phyloP scores from a whole-genome alignment of 2,797 vertebrate genomes.

The Heteromormyrus szaboi region DNA sequence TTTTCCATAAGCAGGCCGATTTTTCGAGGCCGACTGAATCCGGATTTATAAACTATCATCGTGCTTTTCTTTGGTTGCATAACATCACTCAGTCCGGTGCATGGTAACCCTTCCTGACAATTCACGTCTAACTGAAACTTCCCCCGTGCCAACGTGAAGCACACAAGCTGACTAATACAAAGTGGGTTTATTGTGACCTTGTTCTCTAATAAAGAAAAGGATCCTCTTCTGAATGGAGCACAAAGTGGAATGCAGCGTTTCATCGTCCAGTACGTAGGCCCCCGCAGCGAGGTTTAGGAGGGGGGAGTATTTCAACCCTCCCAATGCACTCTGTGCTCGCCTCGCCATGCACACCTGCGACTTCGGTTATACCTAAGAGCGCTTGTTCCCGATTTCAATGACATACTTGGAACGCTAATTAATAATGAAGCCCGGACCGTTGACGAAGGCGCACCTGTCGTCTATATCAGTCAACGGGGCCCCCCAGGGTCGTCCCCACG shows the following conservation, averaged over 20 bases:
- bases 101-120: neutral
- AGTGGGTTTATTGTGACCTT: slow-evolving; percentile 1
- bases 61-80: neutral
- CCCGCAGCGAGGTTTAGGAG: neutral
- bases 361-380: neutral
- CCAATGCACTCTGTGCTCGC: neutral
- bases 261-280: neutral
- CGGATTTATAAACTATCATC: neutral
- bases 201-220: neutral
- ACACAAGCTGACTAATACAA: neutral
- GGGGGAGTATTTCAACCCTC: neutral
- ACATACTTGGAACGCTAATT: neutral
- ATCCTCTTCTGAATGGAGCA: neutral
- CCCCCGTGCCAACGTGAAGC: neutral
- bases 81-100: neutral
- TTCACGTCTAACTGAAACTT: neutral
- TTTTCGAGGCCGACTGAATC: neutral
- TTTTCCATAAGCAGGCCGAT: neutral
- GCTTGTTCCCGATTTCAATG: neutral
- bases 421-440: neutral
- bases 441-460: neutral
- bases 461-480: neutral
- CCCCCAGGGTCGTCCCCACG: neutral
- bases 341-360: neutral
- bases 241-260: neutral